These are phyloP conservation scores for Cartodere bifasciata DNA, from an alignment of 2,888 invertebrate genomes.

Conservation along the genomic window DNA sequence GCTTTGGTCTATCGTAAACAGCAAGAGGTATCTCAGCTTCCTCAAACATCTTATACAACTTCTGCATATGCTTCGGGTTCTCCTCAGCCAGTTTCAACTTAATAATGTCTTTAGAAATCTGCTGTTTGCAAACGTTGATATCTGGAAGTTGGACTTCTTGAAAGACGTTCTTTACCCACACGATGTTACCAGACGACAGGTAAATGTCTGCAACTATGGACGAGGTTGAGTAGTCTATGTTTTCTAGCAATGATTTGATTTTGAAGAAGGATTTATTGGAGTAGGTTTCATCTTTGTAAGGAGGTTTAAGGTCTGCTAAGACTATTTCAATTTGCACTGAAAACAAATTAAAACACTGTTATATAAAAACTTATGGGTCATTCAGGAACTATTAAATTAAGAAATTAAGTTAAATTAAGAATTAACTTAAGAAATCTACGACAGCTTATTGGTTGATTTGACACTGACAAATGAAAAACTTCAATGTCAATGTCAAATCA, in stretches of 20 bases:
- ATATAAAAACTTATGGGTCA: too few species aligned
- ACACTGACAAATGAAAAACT: too few species aligned
- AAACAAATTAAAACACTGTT: too few species aligned
- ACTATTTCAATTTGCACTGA: slow-evolving; percentile 9
- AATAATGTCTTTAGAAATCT: slow-evolving; percentile 42
- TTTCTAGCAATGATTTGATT: slow-evolving; percentile 15
- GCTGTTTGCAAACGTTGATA: slow-evolving; percentile 40
- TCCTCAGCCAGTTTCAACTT: slow-evolving; percentile 32
- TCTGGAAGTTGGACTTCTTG: slow-evolving; percentile 39
- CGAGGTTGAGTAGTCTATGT: slow-evolving; percentile 17
- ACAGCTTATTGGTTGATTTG: too few species aligned
- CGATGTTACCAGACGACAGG: slow-evolving; percentile 44
- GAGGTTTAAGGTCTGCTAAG: slow-evolving; percentile 27
- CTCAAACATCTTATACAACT: slow-evolving; percentile 37
- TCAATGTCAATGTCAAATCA: too few species aligned
- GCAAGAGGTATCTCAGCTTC: slow-evolving; percentile 28
- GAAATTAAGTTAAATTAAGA: too few species aligned
- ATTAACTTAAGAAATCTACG: too few species aligned
- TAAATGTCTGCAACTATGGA: slow-evolving; percentile 37
- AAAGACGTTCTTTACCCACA: slow-evolving; percentile 53
- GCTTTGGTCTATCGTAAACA: slow-evolving; percentile 17
- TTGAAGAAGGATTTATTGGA: slow-evolving; percentile 15
- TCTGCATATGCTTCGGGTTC: slow-evolving; percentile 39
- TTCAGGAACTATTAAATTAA: too few species aligned
- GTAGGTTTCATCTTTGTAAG: slow-evolving; percentile 25